Conservation (phyloP, 30 jellyfish, hydroid and myxozoan genomes). For the Hydra vulgaris region DNA sequence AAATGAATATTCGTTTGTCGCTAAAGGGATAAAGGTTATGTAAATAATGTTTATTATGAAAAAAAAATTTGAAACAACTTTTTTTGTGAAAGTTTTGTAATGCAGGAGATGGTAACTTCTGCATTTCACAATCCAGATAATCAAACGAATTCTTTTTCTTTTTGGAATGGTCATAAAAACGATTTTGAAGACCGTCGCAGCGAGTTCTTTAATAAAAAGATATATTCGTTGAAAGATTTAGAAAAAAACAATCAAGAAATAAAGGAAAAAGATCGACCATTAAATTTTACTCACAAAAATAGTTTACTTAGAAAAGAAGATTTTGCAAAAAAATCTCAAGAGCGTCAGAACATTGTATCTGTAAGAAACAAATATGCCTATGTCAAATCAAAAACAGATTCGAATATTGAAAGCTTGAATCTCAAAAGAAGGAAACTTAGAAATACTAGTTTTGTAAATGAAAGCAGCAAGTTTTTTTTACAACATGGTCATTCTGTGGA, state of each 20-base stretch:
- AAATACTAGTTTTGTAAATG: background rate
- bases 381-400: background rate
- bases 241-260: background rate
- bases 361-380: background rate
- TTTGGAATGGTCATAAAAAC: too few species aligned
- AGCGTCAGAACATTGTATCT: background rate
- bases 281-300: background rate
- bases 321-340: background rate
- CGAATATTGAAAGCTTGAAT: conserved; percentile 3
- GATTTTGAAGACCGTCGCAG: background rate
- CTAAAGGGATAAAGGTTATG: background rate
- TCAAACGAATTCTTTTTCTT: background rate
- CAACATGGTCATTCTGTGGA: background rate
- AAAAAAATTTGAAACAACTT: too few species aligned
- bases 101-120: background rate
- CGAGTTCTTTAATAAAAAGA: background rate
- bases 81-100: background rate
- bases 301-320: background rate
- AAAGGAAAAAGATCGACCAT: background rate
- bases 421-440: background rate
- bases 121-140: background rate
- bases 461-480: background rate
- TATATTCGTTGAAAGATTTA: background rate
- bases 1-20: background rate
- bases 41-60: background rate